Evolutionary conservation across 2,113 vertebrate genomes (phyloP).

Genomic region (Larimichthys crocea): DNA sequence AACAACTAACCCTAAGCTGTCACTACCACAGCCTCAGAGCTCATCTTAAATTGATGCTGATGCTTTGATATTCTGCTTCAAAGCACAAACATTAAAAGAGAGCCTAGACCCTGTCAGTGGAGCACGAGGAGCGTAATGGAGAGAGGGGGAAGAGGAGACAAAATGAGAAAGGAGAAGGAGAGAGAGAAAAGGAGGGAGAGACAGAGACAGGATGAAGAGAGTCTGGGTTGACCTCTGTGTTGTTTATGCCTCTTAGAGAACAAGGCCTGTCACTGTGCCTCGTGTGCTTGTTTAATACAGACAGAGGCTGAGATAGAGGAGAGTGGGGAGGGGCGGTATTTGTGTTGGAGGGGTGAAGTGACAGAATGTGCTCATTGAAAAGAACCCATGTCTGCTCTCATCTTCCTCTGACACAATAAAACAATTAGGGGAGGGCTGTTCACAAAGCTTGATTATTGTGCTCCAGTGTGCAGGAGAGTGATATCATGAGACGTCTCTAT

Average conservation of each 20-base stretch:
- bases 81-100: slow-evolving; percentile 56
- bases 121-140: slow-evolving; percentile 28
- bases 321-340: slow-evolving; percentile 7
- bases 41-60: slow-evolving; percentile 62
- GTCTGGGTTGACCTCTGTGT: slow-evolving; percentile 59
- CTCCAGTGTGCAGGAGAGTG: slow-evolving; percentile 49
- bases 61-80: slow-evolving; percentile 70
- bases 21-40: slow-evolving; percentile 37
- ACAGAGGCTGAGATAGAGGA: slow-evolving; percentile 46
- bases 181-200: neutral
- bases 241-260: slow-evolving; percentile 69
- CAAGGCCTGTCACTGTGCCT: slow-evolving; percentile 69
- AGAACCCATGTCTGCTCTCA: slow-evolving; percentile 71
- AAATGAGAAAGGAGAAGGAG: slow-evolving; percentile 15
- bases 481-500: slow-evolving; percentile 69
- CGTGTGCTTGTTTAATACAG: slow-evolving; percentile 56
- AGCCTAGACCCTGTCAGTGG: slow-evolving; percentile 17
- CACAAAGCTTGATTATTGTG: slow-evolving; percentile 75
- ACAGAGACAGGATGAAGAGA: slow-evolving; percentile 57
- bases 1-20: slow-evolving; percentile 52
- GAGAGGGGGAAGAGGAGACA: slow-evolving; percentile 2
- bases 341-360: slow-evolving; percentile 46
- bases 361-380: slow-evolving; percentile 75
- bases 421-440: slow-evolving; percentile 55
- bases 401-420: slow-evolving; percentile 75